These are phyloP conservation scores for Trididemnum miniatum DNA, from an alignment of 23 tunicate species.

Conservation along the genomic window DNA sequence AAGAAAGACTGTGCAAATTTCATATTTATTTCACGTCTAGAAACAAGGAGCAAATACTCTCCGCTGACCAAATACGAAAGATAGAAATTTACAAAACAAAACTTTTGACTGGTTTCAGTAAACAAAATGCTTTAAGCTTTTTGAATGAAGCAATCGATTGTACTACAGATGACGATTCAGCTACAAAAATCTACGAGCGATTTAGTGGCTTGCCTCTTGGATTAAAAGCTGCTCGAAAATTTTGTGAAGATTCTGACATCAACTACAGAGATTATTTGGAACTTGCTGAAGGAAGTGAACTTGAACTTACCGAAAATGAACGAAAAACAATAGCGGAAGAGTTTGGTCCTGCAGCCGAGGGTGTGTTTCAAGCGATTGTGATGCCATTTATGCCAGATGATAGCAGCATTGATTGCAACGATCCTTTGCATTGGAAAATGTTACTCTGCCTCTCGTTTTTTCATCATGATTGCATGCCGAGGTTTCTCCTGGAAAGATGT, in stretches of 20 bases:
- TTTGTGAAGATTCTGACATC: conserved; percentile 10
- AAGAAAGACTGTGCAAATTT: neutral
- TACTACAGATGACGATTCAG: conserved; percentile 4
- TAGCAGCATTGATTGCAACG: neutral
- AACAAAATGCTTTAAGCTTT: conserved; percentile 3
- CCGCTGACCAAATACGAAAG: neutral
- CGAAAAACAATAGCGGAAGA: neutral
- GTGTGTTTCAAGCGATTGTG: conserved; percentile 44
- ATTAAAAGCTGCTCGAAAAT: conserved; percentile 11
- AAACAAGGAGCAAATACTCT: neutral
- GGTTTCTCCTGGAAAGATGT: neutral
- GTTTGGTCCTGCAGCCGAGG: conserved; percentile 15
- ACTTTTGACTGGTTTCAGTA: neutral
- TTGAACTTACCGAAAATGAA: neutral
- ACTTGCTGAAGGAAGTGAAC: neutral
- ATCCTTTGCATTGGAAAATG: neutral
- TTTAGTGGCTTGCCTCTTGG: conserved; percentile 39
- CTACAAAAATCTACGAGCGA: neutral
- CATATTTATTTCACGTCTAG: conserved; percentile 14
- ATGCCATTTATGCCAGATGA: conserved; percentile 21
- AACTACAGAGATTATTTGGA: conserved; percentile 17
- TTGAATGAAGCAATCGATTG: neutral
- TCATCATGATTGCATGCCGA: neutral
- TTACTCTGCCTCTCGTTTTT: neutral
- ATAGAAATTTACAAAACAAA: neutral